A percentile compares a stretch with the other conserved stretches of the same genome.
phyloP scores from a whole-genome alignment of 2,888 invertebrate species.

The Drosophila pegasa region DNA sequence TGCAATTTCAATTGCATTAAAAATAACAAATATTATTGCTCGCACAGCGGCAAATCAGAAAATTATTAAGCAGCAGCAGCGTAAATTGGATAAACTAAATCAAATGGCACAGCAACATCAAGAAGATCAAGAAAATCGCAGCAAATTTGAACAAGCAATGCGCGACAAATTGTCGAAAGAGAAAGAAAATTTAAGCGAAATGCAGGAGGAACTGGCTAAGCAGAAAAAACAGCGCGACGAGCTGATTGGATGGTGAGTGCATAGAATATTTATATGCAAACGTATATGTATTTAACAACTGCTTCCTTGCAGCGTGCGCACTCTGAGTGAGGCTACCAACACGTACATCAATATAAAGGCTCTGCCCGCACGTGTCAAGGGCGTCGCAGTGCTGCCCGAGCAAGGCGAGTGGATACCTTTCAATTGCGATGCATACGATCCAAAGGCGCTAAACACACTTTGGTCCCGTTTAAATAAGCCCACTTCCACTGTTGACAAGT shows the following conservation, averaged over 20 bases:
- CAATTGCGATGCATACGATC: constrained; percentile 6
- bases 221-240: constrained; percentile 27
- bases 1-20: background rate
- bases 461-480: constrained; percentile 18
- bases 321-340: constrained; percentile 51
- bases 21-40: background rate
- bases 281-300: background rate
- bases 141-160: constrained; percentile 16
- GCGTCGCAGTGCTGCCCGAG: constrained; percentile 30
- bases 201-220: constrained; percentile 20
- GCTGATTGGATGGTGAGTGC: constrained; percentile 43
- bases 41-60: constrained; percentile 6
- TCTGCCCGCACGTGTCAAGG: constrained; percentile 57
- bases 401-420: constrained; percentile 49
- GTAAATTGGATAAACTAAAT: constrained; percentile 20
- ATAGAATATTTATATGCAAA: background rate
- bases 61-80: constrained; percentile 20
- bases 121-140: constrained; percentile 30
- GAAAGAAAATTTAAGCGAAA: constrained; percentile 9
- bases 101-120: background rate
- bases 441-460: constrained; percentile 16
- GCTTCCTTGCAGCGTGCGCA: constrained; percentile 47
- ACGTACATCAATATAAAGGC: constrained; percentile 51
- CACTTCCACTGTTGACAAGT: constrained; percentile 21
- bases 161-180: constrained; percentile 25